Evolutionary conservation across 2,113 vertebrate species (phyloP).

Genomic region (Lanius ludovicianus): DNA sequence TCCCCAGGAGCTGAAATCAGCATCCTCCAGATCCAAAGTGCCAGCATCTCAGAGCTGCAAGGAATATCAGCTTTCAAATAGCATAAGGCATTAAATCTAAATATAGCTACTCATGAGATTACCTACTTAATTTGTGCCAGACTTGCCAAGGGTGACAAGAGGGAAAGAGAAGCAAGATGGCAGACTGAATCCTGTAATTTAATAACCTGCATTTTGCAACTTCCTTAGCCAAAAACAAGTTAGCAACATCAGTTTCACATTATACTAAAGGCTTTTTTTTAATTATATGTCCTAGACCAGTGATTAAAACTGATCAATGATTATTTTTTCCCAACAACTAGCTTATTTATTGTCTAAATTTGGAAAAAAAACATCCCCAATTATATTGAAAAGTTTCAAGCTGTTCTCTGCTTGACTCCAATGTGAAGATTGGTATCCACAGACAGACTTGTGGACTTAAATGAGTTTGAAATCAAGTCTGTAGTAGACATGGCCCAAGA

Average conservation of each 20-base stretch:
- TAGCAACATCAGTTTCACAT: background rate
- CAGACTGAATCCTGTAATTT: background rate
- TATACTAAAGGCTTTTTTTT: background rate
- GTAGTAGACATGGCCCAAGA: background rate
- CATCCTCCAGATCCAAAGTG: background rate
- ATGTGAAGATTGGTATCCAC: background rate
- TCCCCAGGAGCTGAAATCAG: background rate
- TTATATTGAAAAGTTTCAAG: background rate
- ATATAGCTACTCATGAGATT: conserved; percentile 45
- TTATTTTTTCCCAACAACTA: background rate
- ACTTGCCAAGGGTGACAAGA: background rate
- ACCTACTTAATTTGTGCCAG: conserved; percentile 25
- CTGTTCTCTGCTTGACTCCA: background rate
- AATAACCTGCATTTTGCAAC: background rate
- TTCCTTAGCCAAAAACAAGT: background rate
- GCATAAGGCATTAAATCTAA: conserved; percentile 34
- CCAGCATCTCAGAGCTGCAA: background rate
- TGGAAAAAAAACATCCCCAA: background rate
- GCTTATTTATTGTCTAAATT: background rate
- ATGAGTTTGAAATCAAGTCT: background rate
- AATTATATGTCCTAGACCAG: background rate
- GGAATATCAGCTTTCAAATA: conserved; percentile 45
- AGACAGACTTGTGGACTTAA: background rate
- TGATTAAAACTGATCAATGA: background rate
- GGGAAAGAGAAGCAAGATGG: background rate